These are phyloP conservation scores for Ariolimax columbianus DNA, from an alignment of 2,888 invertebrate genomes.

Conservation along the genomic window DNA sequence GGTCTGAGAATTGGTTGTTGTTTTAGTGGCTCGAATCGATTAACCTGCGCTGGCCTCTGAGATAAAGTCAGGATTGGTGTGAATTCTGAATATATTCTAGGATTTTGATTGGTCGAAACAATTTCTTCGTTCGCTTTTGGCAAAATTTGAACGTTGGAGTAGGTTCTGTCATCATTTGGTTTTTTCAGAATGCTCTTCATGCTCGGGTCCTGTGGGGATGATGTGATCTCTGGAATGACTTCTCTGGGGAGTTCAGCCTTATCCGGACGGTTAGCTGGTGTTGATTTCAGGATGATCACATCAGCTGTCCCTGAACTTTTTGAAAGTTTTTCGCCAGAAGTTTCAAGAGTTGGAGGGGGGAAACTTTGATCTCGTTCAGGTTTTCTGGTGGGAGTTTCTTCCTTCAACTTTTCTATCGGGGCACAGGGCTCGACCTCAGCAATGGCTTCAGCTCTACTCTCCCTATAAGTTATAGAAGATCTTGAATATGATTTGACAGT, in stretches of 20 bases:
- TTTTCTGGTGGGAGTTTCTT: no score
- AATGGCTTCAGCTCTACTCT: no score
- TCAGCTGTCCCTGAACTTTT: not conserved
- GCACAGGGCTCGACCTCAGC: no score
- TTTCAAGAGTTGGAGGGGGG: no score
- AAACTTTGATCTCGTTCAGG: no score
- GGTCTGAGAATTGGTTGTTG: not conserved
- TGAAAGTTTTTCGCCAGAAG: no score
- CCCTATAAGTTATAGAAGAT: no score
- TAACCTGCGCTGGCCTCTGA: not conserved
- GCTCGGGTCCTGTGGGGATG: conserved; percentile 20
- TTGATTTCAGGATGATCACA: not conserved
- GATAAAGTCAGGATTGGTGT: not conserved
- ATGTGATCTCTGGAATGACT: not conserved
- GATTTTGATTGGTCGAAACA: not conserved
- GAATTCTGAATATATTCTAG: not conserved
- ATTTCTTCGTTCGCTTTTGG: not conserved
- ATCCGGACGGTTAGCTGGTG: not conserved
- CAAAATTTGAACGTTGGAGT: not conserved
- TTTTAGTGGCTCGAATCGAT: not conserved
- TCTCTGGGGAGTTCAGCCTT: not conserved
- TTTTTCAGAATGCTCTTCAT: conserved; percentile 47
- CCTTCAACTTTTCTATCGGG: no score
- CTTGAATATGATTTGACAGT: no score
- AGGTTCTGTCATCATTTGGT: conserved; percentile 47